Evolutionary conservation across 2,113 vertebrate genomes (phyloP), one percentile per base, ranked within the genome.

Genomic region (Coreoperca whiteheadi): DNA sequence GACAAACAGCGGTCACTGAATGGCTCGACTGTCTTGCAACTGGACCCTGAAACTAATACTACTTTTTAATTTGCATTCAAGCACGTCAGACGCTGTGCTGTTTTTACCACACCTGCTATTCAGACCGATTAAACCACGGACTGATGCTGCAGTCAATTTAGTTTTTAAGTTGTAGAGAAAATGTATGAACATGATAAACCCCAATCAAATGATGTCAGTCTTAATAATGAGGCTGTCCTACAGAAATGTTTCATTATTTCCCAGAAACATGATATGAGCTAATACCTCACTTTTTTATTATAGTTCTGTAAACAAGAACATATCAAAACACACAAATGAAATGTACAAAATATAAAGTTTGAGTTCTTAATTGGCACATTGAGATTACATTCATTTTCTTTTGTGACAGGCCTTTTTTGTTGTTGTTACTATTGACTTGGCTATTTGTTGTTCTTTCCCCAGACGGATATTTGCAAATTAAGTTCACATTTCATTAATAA

Each of bases 291-390:
- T 68, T 63, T 51, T 81, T 92, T 83, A 79, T 85, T 70, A 34
- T 12, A 51, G 25, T 73, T 87, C 67, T 86, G 82, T 92, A 91
- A 89, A 91, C 78, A 89, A 90, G 14, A 34, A 74, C 66, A 63
- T 60, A 82, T 84, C 64, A 80, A 79, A 92, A 86, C 28, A 73
- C 46, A 63, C 68, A 79, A 61, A 84, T 88, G 37, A 82, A 79
- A 79, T 82, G 28, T 70, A 84, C 70, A 73, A 18, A 41, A 53
- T 46, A 57, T n/a, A 73, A 2, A 85, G 56, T 30, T 70, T 64
- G 23, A 72, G 28, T 82, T 59, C n/a, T 48, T 10, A 46, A 21
- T 77, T 83, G 77, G 39, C 68, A 82, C 84, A 65, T 65, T 34
- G 16, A 21, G 46, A 70, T 78, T 57, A 79, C 74, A 65, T 82